These are phyloP conservation scores for Morpho achilles DNA, from an alignment of 2,888 invertebrate genomes.

Conservation along the genomic window DNA sequence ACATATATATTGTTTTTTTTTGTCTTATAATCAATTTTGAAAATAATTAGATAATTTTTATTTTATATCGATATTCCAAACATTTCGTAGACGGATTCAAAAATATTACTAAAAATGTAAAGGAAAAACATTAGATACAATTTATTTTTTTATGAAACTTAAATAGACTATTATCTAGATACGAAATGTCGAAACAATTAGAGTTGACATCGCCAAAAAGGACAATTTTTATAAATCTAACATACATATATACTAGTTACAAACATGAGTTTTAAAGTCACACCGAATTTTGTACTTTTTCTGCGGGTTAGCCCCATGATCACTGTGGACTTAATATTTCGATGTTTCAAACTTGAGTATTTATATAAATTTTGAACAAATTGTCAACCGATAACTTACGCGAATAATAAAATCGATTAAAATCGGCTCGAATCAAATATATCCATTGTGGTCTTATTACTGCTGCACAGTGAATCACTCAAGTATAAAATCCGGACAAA, in stretches of 20 bases:
- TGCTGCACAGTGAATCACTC: constrained; percentile 69
- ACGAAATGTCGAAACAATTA: constrained; percentile 60
- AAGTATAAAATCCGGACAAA: constrained; percentile 71
- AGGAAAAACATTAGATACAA: constrained; percentile 61
- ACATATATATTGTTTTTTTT: constrained; percentile 59
- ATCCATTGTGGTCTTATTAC: constrained; percentile 75
- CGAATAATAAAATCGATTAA: constrained; percentile 42
- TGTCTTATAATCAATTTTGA: constrained; percentile 72
- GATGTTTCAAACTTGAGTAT: constrained; percentile 75
- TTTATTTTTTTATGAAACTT: constrained; percentile 50
- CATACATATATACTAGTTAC: constrained; percentile 65
- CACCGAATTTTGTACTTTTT: constrained; percentile 78
- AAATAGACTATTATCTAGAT: constrained; percentile 69
- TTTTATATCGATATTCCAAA: constrained; percentile 68
- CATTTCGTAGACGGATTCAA: constrained; percentile 75
- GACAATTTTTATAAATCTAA: constrained; percentile 49
- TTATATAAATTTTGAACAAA: constrained; percentile 69
- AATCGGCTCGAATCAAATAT: constrained; percentile 55
- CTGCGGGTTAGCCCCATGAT: constrained; percentile 68
- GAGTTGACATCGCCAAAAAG: constrained; percentile 60
- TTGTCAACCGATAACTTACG: constrained; percentile 71
- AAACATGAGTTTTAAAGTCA: constrained; percentile 69
- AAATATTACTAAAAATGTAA: constrained; percentile 67
- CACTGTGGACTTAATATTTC: constrained; percentile 76
- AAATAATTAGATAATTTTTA: constrained; percentile 69